Evolutionary conservation across 2,888 invertebrate genomes (phyloP), one percentile per base, ranked within the genome.

Genomic region (Apamea monoglypha): DNA sequence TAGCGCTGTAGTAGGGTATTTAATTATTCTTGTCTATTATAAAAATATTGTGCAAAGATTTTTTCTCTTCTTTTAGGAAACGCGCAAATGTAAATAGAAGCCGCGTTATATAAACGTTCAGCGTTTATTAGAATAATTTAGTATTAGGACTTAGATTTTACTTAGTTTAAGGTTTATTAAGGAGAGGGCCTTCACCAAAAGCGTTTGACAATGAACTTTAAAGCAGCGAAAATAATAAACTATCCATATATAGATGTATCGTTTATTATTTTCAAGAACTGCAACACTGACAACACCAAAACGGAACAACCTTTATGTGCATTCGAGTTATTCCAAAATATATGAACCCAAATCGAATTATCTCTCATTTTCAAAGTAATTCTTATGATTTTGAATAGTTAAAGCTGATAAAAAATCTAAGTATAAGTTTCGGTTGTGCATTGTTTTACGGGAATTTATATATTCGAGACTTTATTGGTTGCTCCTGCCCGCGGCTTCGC

Each of bases 51-150:
- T 61, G n/a, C 6, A 25, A 29, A 25, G 3, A 25, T 1, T 32
- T n/a, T n/a, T 67, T 36, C 1, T 29, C 25, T 79, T 69, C 4
- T 69, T 50, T 56, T 6, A 47, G 18, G 79, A 79, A 79, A 79
- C 79, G 78, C 32, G 79, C 78, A 50, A 61, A 32, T 79, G 79
- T 78, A 79, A 1, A 79, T 79, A 78, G 16, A 79, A 78, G 78
- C 40, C 78, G 79, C 69, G 78, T 78, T 78, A 78, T 78, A 79
- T 79, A 70, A 78, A 70, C 61, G 50, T 50, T 77, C 6, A 32
- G 1, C 78, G 79, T 78, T 79, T 78, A 78, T 79, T 79, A 78
- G 69, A 32, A n/a, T 78, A 78, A 32, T n/a, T 68, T 79, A 79
- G 0, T 21, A 14, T 50, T 64, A 76, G 5, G 7, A 29, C 21